Percentiles rank a stretch among this genome's conserved stretches.
These are phyloP conservation scores for Eupeodes luniger DNA, from an alignment of 2,888 invertebrate genomes.

Conservation along the genomic window DNA sequence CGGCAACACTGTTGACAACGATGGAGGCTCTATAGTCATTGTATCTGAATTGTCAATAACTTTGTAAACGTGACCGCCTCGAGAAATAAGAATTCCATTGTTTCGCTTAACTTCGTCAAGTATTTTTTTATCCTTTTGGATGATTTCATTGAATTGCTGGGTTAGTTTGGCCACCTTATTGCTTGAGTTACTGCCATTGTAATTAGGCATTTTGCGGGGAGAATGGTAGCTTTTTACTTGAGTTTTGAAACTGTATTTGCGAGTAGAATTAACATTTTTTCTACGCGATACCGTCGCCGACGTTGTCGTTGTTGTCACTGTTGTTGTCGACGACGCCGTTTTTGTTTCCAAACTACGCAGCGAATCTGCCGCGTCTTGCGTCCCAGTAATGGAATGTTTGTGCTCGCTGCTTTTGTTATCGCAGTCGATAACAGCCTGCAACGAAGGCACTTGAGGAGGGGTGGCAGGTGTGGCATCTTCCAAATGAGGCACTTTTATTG, in stretches of 20 bases:
- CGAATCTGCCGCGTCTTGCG: constrained; percentile 76
- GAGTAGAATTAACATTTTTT: constrained; percentile 76
- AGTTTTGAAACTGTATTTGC: constrained; percentile 84
- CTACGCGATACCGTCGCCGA: constrained; percentile 29
- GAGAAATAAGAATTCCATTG: constrained; percentile 84
- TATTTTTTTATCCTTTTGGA: constrained; percentile 83
- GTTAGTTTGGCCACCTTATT: constrained; percentile 89
- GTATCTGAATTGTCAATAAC: constrained; percentile 80
- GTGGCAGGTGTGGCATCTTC: constrained; percentile 42
- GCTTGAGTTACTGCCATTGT: constrained; percentile 77
- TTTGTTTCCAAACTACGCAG: constrained; percentile 54
- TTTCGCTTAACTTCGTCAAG: constrained; percentile 86
- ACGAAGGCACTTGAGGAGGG: constrained; percentile 28
- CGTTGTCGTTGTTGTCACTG: background rate
- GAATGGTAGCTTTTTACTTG: constrained; percentile 81
- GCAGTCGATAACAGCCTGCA: constrained; percentile 51
- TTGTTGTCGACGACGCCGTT: constrained; percentile 25
- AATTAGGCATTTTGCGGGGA: constrained; percentile 79
- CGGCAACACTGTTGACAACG: constrained; percentile 20
- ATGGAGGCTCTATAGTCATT: constrained; percentile 34
- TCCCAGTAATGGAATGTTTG: constrained; percentile 62
- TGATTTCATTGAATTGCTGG: constrained; percentile 89
- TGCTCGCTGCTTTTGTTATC: constrained; percentile 62
- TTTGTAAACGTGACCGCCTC: constrained; percentile 83
- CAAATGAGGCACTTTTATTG: constrained; percentile 35